Evolutionary conservation across 2,888 invertebrate species (phyloP), one percentile per base, ranked within the genome.

Genomic region (Shargacucullia verbasci): DNA sequence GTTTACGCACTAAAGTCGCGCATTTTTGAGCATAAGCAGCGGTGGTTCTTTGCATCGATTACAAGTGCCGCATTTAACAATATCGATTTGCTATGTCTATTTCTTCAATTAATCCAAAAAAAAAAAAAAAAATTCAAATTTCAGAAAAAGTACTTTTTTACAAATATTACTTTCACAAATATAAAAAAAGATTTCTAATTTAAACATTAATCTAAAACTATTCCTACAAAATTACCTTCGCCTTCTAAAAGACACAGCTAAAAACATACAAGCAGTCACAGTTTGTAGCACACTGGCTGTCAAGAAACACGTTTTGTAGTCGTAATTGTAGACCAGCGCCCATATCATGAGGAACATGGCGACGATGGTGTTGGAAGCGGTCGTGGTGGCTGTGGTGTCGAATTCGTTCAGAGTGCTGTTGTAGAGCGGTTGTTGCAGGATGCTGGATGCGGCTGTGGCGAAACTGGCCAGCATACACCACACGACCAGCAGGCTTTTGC

Each of bases 381-480:
- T 90, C 75, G 88, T 87, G 0, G 94, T 93, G 4, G 93, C 94
- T 0, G 92, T 93, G 0, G 89, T 88, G 53, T 93, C 91, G 78
- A 94, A 93, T 12, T 94, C 93, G 75, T 92, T 92, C 3, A 92
- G 73, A 0, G 91, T 89, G 45, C 87, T 88, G 65, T 89, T 90
- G 83, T 90, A 92, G 0, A 93, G 65, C 0, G 94, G 93, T 44
- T 92, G 92, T 25, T 89, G 91, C 1, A 93, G 83, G 2, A 94
- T 87, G 64, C 84, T 84, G 14, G 88, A 81, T 0, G 91, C 89
- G 0, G 91, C 90, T 0, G 90, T 88, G 0, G 94, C 80, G 66
- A 91, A 88, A 54, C 90, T 90, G 10, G 92, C 88, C 27, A 91
- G 82, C 85, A 92, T 89, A 62, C 93, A 91, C 90, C 91, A 92